Evolutionary conservation across 2,113 vertebrate species (phyloP).

Genomic region (Vulpes ferrilata): DNA sequence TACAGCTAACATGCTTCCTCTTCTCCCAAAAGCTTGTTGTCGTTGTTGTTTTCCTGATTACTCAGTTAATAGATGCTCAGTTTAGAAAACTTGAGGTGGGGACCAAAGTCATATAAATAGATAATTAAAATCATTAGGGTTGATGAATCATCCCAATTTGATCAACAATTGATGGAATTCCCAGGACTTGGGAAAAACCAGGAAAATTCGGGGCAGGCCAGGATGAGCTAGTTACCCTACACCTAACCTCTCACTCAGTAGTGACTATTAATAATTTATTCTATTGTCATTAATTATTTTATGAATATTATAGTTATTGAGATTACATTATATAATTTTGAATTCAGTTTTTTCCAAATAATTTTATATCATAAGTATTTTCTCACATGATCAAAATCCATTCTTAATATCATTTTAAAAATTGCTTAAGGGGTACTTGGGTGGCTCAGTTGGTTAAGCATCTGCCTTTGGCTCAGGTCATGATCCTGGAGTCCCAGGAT

Average conservation of each 20-base stretch:
- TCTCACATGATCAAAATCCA: constrained; percentile 37
- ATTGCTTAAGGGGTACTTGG: no score
- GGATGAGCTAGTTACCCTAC: not conserved
- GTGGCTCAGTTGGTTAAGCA: no score
- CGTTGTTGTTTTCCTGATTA: not conserved
- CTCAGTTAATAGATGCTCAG: not conserved
- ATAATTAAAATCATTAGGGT: not conserved
- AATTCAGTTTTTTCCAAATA: constrained; percentile 59
- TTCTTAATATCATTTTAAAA: not conserved
- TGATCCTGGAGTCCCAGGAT: no score
- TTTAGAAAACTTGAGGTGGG: not conserved
- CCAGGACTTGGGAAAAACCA: not conserved
- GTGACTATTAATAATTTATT: not conserved
- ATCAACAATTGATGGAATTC: not conserved
- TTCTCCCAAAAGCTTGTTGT: not conserved
- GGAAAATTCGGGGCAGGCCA: not conserved
- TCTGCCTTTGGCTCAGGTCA: no score
- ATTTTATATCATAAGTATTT: constrained; percentile 52
- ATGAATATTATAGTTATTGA: not conserved
- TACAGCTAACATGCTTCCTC: not conserved
- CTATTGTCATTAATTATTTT: constrained; percentile 11
- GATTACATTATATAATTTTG: constrained; percentile 49
- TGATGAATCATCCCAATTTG: not conserved
- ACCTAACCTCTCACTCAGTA: not conserved
- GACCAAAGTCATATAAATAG: not conserved